Evolutionary conservation across 2,113 vertebrate genomes (phyloP).

Genomic region (Pogona vitticeps): DNA sequence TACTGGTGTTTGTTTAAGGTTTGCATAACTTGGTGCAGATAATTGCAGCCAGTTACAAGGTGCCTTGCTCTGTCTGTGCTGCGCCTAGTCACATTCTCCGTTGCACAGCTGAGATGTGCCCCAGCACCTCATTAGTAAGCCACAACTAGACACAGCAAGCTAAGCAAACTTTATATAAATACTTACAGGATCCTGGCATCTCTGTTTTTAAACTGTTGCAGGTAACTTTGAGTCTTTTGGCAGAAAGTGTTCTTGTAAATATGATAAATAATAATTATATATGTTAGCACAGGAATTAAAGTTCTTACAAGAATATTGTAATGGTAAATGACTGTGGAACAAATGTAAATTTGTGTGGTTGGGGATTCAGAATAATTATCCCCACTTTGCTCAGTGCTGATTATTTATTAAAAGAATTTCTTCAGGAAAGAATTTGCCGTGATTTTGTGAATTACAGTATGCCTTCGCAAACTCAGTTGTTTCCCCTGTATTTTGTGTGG

Average conservation of each 20-base stretch:
- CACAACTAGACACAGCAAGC: too few relatives aligned
- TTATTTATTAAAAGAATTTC: background rate
- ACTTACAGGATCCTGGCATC: too few relatives aligned
- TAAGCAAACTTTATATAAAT: too few relatives aligned
- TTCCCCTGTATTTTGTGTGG: background rate
- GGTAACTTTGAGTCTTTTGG: background rate
- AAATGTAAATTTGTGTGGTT: background rate
- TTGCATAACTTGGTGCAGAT: background rate
- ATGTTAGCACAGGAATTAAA: background rate
- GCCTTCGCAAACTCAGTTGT: background rate
- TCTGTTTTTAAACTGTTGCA: background rate
- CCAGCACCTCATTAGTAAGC: too few relatives aligned
- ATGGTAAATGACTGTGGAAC: background rate
- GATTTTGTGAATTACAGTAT: background rate
- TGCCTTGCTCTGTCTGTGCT: too few relatives aligned
- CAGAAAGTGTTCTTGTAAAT: background rate
- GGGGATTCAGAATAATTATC: background rate
- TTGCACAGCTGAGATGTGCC: too few relatives aligned
- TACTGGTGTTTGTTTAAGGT: too few relatives aligned
- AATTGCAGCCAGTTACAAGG: too few relatives aligned
- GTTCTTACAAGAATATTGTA: background rate
- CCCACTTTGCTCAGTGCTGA: background rate
- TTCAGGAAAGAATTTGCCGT: background rate
- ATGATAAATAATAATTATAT: background rate
- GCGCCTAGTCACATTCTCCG: too few relatives aligned